phyloP scores from a whole-genome alignment of 2,888 invertebrate genomes.

The Panzeria rudis region DNA sequence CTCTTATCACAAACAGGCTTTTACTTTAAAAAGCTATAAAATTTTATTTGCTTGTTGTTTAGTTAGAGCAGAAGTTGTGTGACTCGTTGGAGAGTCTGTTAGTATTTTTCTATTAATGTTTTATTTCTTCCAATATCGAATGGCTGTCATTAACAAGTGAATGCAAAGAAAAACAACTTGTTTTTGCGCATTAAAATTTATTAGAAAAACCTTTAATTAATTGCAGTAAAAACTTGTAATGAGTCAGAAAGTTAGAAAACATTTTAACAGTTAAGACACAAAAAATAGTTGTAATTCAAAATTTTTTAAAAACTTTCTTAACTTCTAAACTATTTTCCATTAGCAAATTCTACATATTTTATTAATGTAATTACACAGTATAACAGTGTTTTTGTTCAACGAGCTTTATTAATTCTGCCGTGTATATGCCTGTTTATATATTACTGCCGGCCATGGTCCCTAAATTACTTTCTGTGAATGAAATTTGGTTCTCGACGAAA shows the following conservation, averaged over 20 bases:
- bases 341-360: too few relatives aligned
- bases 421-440: too few relatives aligned
- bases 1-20: neutral
- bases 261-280: neutral
- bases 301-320: neutral
- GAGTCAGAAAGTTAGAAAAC: conserved; percentile 4
- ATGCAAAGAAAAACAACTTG: neutral
- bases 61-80: neutral
- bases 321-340: too few relatives aligned
- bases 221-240: conserved; percentile 10
- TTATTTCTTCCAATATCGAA: neutral
- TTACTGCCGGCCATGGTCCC: too few relatives aligned
- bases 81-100: neutral
- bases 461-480: too few relatives aligned
- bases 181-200: conserved; percentile 6
- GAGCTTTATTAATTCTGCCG: too few relatives aligned
- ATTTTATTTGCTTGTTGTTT: neutral
- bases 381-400: too few relatives aligned
- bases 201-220: conserved; percentile 12
- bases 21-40: conserved; percentile 8
- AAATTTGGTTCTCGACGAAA: too few relatives aligned
- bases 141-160: neutral
- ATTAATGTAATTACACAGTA: too few relatives aligned
- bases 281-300: neutral
- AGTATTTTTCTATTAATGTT: neutral